Evolutionary conservation across 2,888 invertebrate genomes (phyloP).

Genomic region (Lagria hirta): DNA sequence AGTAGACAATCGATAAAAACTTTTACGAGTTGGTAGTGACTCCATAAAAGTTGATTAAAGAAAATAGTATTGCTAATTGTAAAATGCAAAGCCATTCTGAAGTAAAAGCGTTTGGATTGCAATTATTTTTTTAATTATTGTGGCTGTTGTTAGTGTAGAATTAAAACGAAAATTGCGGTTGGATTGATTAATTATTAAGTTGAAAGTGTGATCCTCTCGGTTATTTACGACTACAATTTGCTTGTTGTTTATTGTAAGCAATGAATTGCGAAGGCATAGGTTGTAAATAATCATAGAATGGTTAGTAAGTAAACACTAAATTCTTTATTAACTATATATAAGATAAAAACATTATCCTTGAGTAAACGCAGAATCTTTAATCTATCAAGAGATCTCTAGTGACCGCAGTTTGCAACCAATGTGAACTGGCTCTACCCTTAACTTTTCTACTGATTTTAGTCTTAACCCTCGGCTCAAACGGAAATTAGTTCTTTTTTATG

Average conservation of each 20-base stretch:
- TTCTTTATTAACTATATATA: constrained; percentile 42
- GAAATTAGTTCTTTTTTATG: constrained; percentile 53
- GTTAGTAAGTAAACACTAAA: constrained; percentile 42
- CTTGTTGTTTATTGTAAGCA: constrained; percentile 19
- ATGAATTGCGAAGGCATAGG: constrained; percentile 9
- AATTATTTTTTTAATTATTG: constrained; percentile 17
- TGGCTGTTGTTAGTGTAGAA: constrained; percentile 8
- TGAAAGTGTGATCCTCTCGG: constrained; percentile 12
- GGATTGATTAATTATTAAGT: constrained; percentile 16
- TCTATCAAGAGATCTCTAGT: constrained; percentile 45
- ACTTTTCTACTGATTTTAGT: constrained; percentile 48
- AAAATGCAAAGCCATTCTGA: constrained; percentile 6
- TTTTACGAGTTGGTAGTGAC: constrained; percentile 14
- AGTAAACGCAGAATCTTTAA: constrained; percentile 45
- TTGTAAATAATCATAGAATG: constrained; percentile 16
- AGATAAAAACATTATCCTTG: constrained; percentile 36
- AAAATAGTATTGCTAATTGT: constrained; percentile 10
- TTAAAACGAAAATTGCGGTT: constrained; percentile 1
- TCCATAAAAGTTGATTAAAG: constrained; percentile 16
- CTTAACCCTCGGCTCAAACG: constrained; percentile 47
- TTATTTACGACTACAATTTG: constrained; percentile 17
- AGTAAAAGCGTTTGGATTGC: constrained; percentile 6
- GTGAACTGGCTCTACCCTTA: constrained; percentile 42
- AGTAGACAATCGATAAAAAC: constrained; percentile 15
- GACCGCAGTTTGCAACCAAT: constrained; percentile 46